Percentiles rank a stretch among this genome's conserved stretches.
These are phyloP conservation scores for Lepus timidus DNA, from an alignment of 2,113 vertebrate species.

Conservation along the genomic window DNA sequence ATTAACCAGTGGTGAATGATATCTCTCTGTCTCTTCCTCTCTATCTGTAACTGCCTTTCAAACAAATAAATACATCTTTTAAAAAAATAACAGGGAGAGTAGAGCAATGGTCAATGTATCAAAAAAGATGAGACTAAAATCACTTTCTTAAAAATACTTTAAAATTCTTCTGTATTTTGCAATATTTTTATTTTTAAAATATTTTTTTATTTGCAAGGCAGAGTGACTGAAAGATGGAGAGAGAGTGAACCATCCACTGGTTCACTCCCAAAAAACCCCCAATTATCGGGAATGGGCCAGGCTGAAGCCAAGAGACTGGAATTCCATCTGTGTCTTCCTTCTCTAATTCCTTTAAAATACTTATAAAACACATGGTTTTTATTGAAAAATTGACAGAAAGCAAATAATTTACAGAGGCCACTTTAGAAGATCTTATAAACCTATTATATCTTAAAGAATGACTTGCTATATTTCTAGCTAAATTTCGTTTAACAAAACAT, in stretches of 20 bases:
- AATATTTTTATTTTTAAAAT: background rate
- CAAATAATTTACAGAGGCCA: background rate
- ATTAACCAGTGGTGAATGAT: too few species aligned
- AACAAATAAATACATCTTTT: too few species aligned
- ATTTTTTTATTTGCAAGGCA: too few species aligned
- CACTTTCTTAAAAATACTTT: background rate
- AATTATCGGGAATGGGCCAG: too few species aligned
- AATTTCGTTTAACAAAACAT: conserved; percentile 12
- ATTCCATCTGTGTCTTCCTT: too few species aligned
- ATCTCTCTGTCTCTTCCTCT: too few species aligned
- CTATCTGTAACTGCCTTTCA: too few species aligned
- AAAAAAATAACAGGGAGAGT: too few species aligned
- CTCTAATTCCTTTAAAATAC: background rate
- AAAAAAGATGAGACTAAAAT: background rate
- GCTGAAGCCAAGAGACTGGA: too few species aligned
- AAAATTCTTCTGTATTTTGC: background rate
- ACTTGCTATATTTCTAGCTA: background rate
- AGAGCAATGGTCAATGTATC: background rate
- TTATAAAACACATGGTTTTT: background rate
- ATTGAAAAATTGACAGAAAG: background rate
- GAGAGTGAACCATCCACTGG: too few species aligned
- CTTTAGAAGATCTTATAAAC: conserved; percentile 31
- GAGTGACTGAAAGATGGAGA: too few species aligned
- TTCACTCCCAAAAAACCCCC: too few species aligned
- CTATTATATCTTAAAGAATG: background rate